phyloP scores from a whole-genome alignment of 1,140 invertebrate species.

The Aphelinus certus region DNA sequence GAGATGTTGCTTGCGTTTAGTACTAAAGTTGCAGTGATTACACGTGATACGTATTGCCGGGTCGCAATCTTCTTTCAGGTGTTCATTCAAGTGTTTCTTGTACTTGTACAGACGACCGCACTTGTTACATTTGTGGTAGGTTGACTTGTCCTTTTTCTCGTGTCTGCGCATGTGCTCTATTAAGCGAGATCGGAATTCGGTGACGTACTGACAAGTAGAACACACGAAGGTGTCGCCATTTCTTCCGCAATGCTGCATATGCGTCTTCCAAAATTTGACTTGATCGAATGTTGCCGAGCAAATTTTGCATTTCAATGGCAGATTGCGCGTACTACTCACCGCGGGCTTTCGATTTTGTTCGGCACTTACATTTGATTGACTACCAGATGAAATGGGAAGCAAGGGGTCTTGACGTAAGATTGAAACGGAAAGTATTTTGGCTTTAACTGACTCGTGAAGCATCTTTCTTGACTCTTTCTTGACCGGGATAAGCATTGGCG shows the following conservation, averaged over 20 bases:
- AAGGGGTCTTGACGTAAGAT: too few species aligned
- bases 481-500: too few species aligned
- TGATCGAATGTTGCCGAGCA: too few species aligned
- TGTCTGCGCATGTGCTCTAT: slow-evolving; percentile 1
- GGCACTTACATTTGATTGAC: too few species aligned
- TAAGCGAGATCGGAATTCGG: not conserved
- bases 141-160: not conserved
- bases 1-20: too few species aligned
- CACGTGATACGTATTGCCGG: not conserved
- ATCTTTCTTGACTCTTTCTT: too few species aligned
- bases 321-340: too few species aligned
- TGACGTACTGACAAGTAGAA: not conserved
- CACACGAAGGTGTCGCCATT: not conserved
- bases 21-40: not conserved
- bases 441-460: too few species aligned
- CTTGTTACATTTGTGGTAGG: slow-evolving; percentile 1
- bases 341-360: too few species aligned
- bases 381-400: too few species aligned
- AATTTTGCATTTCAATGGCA: too few species aligned
- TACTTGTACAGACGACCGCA: slow-evolving; percentile 2
- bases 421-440: too few species aligned
- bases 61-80: not conserved
- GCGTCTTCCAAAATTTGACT: not conserved
- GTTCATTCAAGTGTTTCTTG: not conserved
- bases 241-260: not conserved